Evolutionary conservation across 2,888 invertebrate species (phyloP).

Genomic region (Philonicus albiceps): DNA sequence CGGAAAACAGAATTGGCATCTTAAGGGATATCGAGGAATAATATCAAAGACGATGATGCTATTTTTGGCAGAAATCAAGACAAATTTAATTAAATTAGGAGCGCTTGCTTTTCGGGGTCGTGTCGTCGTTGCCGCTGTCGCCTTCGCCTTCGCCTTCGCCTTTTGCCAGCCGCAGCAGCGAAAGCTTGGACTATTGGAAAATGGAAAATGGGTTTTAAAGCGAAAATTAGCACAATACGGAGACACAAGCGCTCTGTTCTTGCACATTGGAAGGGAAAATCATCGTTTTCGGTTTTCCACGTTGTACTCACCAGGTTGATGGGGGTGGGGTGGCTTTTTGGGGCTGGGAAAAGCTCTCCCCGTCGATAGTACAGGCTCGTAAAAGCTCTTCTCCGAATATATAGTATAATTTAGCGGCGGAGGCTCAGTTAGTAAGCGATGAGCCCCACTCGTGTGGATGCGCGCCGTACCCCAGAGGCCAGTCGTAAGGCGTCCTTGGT

Average conservation of each 20-base stretch:
- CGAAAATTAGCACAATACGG: constrained; percentile 1
- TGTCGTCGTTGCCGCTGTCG: background rate
- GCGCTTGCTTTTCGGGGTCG: background rate
- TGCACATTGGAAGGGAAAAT: background rate
- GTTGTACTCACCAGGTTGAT: background rate
- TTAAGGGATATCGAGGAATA: background rate
- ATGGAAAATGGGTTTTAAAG: background rate
- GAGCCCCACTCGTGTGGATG: background rate
- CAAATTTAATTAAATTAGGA: constrained; percentile 34
- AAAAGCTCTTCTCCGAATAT: background rate
- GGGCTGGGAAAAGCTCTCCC: background rate
- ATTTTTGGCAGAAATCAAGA: constrained; percentile 29
- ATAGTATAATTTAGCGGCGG: background rate
- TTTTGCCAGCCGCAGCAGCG: constrained; percentile 5
- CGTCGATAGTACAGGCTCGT: background rate
- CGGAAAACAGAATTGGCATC: constrained; percentile 12
- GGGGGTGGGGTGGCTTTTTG: background rate
- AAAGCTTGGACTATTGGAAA: constrained; percentile 18
- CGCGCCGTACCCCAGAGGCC: background rate
- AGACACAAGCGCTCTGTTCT: background rate
- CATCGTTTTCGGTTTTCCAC: background rate
- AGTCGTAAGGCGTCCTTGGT: background rate
- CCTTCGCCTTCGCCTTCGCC: background rate
- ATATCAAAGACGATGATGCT: constrained; percentile 16
- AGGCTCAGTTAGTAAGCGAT: constrained; percentile 1